Percentiles rank a stretch among this genome's conserved stretches.
Conservation (phyloP, 2,888 invertebrate species). For the Drymonia ruficornis region DNA sequence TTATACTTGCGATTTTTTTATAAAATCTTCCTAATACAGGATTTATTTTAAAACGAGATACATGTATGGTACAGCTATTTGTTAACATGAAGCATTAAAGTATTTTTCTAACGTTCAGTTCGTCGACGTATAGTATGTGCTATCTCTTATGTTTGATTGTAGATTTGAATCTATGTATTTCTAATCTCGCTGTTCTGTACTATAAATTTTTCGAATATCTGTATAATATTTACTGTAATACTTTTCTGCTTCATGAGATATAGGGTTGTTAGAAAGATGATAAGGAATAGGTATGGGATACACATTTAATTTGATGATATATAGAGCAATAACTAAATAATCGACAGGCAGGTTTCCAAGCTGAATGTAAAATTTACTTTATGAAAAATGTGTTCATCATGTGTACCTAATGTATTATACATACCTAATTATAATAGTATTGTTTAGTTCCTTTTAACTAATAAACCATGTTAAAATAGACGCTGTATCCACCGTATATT, state of each 20-base stretch:
- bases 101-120: constrained; percentile 58
- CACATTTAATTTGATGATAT: constrained; percentile 61
- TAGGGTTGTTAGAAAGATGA: constrained; percentile 75
- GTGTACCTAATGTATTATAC: constrained; percentile 59
- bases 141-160: constrained; percentile 65
- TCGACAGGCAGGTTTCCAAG: constrained; percentile 69
- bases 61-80: constrained; percentile 67
- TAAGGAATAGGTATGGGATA: constrained; percentile 76
- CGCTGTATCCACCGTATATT: constrained; percentile 43
- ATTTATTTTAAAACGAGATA: constrained; percentile 63
- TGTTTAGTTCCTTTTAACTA: constrained; percentile 52
- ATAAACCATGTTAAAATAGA: constrained; percentile 40
- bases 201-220: constrained; percentile 70
- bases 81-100: constrained; percentile 82
- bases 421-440: constrained; percentile 44
- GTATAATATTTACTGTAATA: constrained; percentile 78
- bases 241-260: constrained; percentile 83
- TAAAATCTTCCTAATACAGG: constrained; percentile 40
- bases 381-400: constrained; percentile 56
- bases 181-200: constrained; percentile 72
- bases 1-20: constrained; percentile 73
- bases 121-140: constrained; percentile 42
- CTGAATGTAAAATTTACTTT: constrained; percentile 46
- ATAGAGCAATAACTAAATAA: constrained; percentile 65
- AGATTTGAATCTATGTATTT: constrained; percentile 73